Percentiles rank a stretch among this genome's conserved stretches.
These are phyloP conservation scores for Gnatocerus cornutus DNA, from an alignment of 2,888 invertebrate species.

Conservation along the genomic window DNA sequence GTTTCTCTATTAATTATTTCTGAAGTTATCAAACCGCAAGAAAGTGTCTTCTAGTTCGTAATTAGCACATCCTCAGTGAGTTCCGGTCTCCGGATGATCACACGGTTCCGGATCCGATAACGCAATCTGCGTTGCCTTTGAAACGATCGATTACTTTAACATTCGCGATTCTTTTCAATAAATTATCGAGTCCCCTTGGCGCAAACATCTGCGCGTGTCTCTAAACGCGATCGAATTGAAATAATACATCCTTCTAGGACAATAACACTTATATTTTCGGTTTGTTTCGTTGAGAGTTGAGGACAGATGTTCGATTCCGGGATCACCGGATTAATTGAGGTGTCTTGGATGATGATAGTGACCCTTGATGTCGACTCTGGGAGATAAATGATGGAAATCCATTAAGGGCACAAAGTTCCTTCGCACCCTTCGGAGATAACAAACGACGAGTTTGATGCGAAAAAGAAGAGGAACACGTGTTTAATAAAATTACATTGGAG, in stretches of 20 bases:
- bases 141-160: neutral
- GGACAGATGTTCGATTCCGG: constrained; percentile 28
- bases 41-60: constrained; percentile 41
- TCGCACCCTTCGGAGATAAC: constrained; percentile 34
- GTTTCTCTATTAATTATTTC: constrained; percentile 39
- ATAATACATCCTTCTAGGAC: constrained; percentile 36
- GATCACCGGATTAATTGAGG: constrained; percentile 21
- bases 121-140: constrained; percentile 19
- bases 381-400: constrained; percentile 66
- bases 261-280: constrained; percentile 40
- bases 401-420: constrained; percentile 53
- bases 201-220: constrained; percentile 45
- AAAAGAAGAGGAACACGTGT: constrained; percentile 46
- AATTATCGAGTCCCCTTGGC: constrained; percentile 27
- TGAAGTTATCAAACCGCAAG: constrained; percentile 44
- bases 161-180: constrained; percentile 41
- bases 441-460: constrained; percentile 42
- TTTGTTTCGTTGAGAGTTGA: constrained; percentile 21
- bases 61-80: constrained; percentile 47
- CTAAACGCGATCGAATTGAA: constrained; percentile 35
- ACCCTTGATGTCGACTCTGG: constrained; percentile 58
- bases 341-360: constrained; percentile 30
- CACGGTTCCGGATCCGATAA: constrained; percentile 42
- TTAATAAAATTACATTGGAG: constrained; percentile 44
- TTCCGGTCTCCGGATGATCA: constrained; percentile 42